Percentiles rank a stretch among this genome's conserved stretches.
Evolutionary conservation across 92 coral and sea anemone genomes (phyloP).

Genomic region (Pocillopora grandis): DNA sequence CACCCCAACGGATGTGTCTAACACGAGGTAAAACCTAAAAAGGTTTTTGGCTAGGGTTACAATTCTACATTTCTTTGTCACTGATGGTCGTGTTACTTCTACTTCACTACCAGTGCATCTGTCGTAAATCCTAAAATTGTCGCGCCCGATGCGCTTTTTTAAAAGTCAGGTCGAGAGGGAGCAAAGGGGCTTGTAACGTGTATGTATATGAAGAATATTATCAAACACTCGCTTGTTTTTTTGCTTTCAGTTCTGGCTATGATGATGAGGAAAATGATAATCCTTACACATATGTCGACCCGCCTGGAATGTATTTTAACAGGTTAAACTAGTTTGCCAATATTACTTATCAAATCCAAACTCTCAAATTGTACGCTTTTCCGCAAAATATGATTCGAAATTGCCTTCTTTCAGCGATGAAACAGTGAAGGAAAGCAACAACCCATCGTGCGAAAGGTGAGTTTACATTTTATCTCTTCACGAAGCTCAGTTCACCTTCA

Average conservation of each 20-base stretch:
- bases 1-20: not conserved
- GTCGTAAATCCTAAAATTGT: no score
- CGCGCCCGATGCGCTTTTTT: no score
- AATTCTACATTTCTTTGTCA: no score
- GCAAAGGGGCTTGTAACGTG: no score
- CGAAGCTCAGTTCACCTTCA: not conserved
- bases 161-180: no score
- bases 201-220: no score
- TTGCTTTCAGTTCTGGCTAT: not conserved
- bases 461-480: not conserved
- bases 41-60: no score
- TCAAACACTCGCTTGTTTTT: not conserved
- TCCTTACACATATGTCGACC: not conserved
- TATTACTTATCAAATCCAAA: not conserved
- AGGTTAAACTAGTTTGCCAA: not conserved
- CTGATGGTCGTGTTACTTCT: no score
- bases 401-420: slow-evolving; percentile 21
- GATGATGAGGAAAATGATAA: slow-evolving; percentile 1
- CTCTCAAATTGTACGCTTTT: no score
- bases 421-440: slow-evolving; percentile 28
- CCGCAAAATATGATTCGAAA: no score
- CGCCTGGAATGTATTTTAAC: not conserved
- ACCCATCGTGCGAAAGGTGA: slow-evolving; percentile 59
- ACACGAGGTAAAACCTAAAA: no score
- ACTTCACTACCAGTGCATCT: no score